phyloP scores from a whole-genome alignment of 1,140 invertebrate species.

The Drosophila prosaltans region DNA sequence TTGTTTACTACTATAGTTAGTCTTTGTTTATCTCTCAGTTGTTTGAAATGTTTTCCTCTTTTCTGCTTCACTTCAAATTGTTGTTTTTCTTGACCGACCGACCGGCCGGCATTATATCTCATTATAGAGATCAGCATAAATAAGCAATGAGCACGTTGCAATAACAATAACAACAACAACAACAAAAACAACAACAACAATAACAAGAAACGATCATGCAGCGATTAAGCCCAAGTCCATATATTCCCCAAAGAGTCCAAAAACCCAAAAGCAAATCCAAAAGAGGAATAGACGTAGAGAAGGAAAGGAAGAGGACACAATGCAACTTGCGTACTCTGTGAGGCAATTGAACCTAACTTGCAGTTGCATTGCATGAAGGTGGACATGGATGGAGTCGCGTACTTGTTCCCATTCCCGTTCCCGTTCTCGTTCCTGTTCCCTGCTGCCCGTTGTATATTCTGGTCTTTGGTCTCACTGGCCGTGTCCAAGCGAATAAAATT shows the following conservation, averaged over 20 bases:
- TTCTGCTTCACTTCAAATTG: slow-evolving; percentile 34
- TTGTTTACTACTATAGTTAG: neutral
- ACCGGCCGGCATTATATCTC: slow-evolving; percentile 81
- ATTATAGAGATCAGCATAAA: slow-evolving; percentile 82
- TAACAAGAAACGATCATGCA: slow-evolving; percentile 38
- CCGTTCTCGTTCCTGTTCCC: slow-evolving; percentile 16
- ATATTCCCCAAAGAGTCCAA: slow-evolving; percentile 54
- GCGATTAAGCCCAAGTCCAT: slow-evolving; percentile 71
- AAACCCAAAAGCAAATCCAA: slow-evolving; percentile 5
- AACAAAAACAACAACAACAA: slow-evolving; percentile 28
- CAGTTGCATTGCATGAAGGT: slow-evolving; percentile 67
- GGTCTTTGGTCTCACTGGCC: slow-evolving; percentile 29
- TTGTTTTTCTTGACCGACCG: slow-evolving; percentile 35
- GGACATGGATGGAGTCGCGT: slow-evolving; percentile 66
- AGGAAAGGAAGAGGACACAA: slow-evolving; percentile 5
- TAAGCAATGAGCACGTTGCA: slow-evolving; percentile 71
- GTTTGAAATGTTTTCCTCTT: neutral
- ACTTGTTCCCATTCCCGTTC: slow-evolving; percentile 25
- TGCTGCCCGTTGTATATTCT: no score
- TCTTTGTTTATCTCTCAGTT: neutral
- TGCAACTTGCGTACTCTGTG: slow-evolving; percentile 52
- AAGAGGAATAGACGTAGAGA: neutral
- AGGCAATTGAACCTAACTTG: slow-evolving; percentile 71
- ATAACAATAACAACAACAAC: slow-evolving; percentile 35
- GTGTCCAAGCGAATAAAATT: slow-evolving; percentile 61